phyloP scores from a whole-genome alignment of 2,797 vertebrate species.

The Thripadectes ignobilis region DNA sequence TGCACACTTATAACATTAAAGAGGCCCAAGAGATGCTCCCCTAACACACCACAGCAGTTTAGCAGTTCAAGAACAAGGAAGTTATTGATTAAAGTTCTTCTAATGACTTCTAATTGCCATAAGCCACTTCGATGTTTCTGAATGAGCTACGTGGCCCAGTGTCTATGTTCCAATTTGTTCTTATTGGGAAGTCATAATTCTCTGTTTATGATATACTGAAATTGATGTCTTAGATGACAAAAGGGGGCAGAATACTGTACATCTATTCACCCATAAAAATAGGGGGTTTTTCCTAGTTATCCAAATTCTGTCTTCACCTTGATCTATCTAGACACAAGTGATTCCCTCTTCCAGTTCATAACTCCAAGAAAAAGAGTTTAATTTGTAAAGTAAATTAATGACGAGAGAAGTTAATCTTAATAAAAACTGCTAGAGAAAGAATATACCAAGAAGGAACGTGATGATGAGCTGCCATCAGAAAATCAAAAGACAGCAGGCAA shows the following conservation, averaged over 20 bases:
- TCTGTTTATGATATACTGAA: not conserved
- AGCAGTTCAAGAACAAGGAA: not conserved
- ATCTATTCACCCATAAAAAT: not conserved
- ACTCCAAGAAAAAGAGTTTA: not conserved
- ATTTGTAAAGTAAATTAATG: not conserved
- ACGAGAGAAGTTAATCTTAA: not conserved
- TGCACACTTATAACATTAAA: not conserved
- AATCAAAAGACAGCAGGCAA: not conserved
- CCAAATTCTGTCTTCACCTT: not conserved
- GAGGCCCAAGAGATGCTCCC: not conserved
- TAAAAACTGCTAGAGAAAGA: not conserved
- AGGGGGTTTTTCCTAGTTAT: not conserved
- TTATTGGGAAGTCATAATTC: not conserved
- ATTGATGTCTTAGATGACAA: not conserved
- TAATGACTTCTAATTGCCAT: not conserved
- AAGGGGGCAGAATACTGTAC: not conserved
- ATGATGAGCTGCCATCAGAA: not conserved
- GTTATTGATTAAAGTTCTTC: not conserved
- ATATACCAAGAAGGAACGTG: not conserved
- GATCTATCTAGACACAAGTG: not conserved
- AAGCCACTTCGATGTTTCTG: not conserved
- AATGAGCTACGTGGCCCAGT: not conserved
- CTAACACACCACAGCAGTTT: not conserved
- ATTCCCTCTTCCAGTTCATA: not conserved
- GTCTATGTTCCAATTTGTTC: not conserved